Evolutionary conservation across 1,140 invertebrate species (phyloP), one percentile per base, ranked within the genome.

Genomic region (Carposina sasakii): DNA sequence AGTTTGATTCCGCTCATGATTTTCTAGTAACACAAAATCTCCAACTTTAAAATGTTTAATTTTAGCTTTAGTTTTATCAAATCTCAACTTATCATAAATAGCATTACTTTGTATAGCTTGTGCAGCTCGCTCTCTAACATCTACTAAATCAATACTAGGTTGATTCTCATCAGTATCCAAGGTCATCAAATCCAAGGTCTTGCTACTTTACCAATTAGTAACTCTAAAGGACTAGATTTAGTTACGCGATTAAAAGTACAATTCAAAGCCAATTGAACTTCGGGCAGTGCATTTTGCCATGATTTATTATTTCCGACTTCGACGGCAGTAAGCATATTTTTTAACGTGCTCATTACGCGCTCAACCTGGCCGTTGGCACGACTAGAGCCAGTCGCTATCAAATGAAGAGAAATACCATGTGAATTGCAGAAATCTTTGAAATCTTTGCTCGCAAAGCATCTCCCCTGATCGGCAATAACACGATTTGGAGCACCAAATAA

Each of bases 261-360:
- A 55, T 69, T 67, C 10, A 71, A 17, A 12, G 63, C 54, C 36
- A 71, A 36, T 49, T 71, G 64, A 17, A 67, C 41, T 9, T 67
- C 61, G 13, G 26, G 26, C 16, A 69, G 37, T 5, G 51, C 53
- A 30, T 62, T 56, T 30, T 67, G 63, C 61, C 58, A 71, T 22
- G 44, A 47, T 19, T 16, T 5, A 22, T 47, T 19, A 6, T 37
- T 24, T n/a, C 21, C 17, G 3, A 10, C 17, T 16, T 47, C 44
- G 3, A 47, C 22, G 2, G 52, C 53, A 12, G 67, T 67, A 13
- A 68, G 40, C 57, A 67, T 60, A 42, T 52, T 57, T 36, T 58
- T 65, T n/a, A 72, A 19, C 2, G 34, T 19, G 24, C 24, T 28
- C 24, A 28, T 28, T 28, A 28, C 24, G 6, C 24, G 24, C 24